Conservation (phyloP, 1,140 invertebrate genomes). For the Gryon sp. region DNA sequence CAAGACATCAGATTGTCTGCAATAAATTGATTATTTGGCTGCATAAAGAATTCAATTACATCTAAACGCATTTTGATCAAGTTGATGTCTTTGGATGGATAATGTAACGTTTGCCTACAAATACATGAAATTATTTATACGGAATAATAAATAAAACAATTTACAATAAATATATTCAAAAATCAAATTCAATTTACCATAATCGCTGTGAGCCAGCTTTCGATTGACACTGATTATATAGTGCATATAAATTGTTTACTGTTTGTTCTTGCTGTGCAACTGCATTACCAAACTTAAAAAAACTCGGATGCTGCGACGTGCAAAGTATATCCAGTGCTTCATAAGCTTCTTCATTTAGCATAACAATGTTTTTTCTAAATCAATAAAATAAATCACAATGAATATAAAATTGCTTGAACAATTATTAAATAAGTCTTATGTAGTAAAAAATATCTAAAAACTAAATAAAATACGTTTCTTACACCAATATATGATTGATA, state of each 20-base stretch:
- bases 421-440: too few relatives aligned
- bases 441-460: background rate
- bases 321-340: constrained; percentile 88
- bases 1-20: constrained; percentile 81
- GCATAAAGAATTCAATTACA: constrained; percentile 82
- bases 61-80: constrained; percentile 81
- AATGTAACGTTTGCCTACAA: constrained; percentile 81
- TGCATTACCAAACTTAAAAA: constrained; percentile 84
- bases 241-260: constrained; percentile 84
- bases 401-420: background rate
- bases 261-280: constrained; percentile 83
- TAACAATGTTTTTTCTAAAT: constrained; percentile 83
- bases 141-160: constrained; percentile 10
- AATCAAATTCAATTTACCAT: constrained; percentile 74
- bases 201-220: constrained; percentile 80
- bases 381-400: constrained; percentile 46
- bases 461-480: constrained; percentile 68
- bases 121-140: background rate
- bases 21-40: constrained; percentile 81
- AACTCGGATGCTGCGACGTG: constrained; percentile 86
- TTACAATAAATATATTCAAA: constrained; percentile 8
- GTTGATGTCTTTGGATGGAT: constrained; percentile 81
- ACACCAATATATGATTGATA: constrained; percentile 83
- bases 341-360: constrained; percentile 86
- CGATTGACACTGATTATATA: constrained; percentile 87